Evolutionary conservation across 2,888 invertebrate species (phyloP).

Genomic region (Corythucha ciliata): DNA sequence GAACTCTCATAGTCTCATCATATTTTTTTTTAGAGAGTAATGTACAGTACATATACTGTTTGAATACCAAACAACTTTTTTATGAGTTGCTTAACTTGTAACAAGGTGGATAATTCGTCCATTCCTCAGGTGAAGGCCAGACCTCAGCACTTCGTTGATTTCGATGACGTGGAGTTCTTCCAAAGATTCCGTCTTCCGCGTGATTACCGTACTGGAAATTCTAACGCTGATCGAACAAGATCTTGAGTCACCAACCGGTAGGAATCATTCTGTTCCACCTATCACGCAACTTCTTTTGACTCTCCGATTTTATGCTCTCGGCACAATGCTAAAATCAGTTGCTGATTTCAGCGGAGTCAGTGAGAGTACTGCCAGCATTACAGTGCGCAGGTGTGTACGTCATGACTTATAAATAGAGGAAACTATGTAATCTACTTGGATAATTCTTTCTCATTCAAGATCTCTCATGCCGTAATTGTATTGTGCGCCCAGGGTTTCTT

Average conservation of each 20-base stretch:
- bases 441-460: too few species aligned
- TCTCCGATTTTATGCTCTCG: constrained; percentile 28
- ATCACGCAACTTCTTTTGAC: constrained; percentile 29
- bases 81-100: too few species aligned
- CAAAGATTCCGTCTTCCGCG: constrained; percentile 7
- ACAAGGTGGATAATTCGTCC: too few species aligned
- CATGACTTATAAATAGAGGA: background rate
- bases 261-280: background rate
- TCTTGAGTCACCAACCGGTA: background rate
- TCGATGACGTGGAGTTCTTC: too few species aligned
- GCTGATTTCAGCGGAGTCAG: constrained; percentile 32
- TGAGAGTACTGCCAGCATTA: constrained; percentile 28
- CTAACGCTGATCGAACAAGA: background rate
- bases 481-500: constrained; percentile 25
- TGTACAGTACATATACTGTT: too few species aligned
- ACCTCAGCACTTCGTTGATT: too few species aligned
- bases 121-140: too few species aligned
- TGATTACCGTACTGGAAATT: background rate
- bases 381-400: constrained; percentile 29
- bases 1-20: too few species aligned
- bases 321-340: constrained; percentile 19
- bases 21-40: too few species aligned
- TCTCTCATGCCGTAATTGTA: constrained; percentile 27
- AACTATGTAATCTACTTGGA: too few species aligned
- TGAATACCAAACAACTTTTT: too few species aligned